Evolutionary conservation across 2,888 invertebrate species (phyloP).

Genomic region (Scaptomyza caliginosa): DNA sequence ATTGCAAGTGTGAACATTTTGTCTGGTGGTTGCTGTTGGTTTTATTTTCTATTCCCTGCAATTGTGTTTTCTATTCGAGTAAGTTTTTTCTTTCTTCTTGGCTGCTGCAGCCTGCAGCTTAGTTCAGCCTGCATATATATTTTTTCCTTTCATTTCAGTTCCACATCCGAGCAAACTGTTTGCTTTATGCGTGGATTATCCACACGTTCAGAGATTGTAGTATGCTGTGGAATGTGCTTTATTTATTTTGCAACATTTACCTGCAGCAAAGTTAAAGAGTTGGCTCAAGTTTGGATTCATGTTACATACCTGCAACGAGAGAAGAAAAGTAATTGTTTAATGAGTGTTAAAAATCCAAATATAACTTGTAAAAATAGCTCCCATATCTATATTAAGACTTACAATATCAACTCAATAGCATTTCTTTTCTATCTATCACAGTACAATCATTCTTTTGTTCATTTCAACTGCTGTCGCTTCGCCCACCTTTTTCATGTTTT

Average conservation of each 20-base stretch:
- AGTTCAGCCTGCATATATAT: slow-evolving; percentile 32
- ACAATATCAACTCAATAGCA: neutral
- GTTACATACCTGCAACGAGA: slow-evolving; percentile 48
- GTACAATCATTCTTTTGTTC: neutral
- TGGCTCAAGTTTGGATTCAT: neutral
- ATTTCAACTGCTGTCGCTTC: neutral
- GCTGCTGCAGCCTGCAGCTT: slow-evolving; percentile 20
- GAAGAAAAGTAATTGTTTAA: neutral
- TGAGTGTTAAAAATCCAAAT: neutral
- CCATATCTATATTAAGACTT: neutral
- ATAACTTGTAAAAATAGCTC: no score
- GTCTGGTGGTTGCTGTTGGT: slow-evolving; percentile 37
- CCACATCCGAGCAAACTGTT: slow-evolving; percentile 55
- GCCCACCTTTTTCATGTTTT: neutral
- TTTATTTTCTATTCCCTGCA: slow-evolving; percentile 12
- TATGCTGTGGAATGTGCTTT: neutral
- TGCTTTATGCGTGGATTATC: slow-evolving; percentile 45
- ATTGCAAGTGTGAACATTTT: slow-evolving; percentile 72
- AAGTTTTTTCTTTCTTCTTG: neutral
- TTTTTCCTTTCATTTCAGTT: no score
- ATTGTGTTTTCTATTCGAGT: slow-evolving; percentile 11
- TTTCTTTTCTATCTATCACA: neutral
- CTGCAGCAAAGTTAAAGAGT: neutral
- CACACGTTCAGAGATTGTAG: neutral
- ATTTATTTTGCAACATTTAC: slow-evolving; percentile 32